Evolutionary conservation across 2,888 invertebrate species (phyloP), one percentile per base, ranked within the genome.

Genomic region (Macrophya alboannulata): DNA sequence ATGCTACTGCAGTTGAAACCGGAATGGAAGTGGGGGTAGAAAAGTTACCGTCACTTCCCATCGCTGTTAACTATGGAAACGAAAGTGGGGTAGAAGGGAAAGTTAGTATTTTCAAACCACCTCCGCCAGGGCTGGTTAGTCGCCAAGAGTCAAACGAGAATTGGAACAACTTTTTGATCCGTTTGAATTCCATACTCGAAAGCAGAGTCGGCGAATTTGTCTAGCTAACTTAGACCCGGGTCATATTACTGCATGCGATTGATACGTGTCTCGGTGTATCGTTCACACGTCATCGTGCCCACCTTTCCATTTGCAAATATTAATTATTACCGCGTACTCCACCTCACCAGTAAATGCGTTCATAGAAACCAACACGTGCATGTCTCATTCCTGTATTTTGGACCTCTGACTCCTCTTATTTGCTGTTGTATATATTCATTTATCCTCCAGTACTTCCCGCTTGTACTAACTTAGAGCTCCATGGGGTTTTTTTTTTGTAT

Each of bases 121-220:
- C 94, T 0, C 93, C 93, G 0, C 92, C 92, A 3, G 92, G 92
- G 15, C 83, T 93, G 31, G 92, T 94, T 31, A 93, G 92, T 86
- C 90, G 94, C 51, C 89, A 92, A 72, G 94, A 94, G 77, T 94
- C 94, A 8, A 94, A 93, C 86, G 94, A 94, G 81, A 94, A 94
- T 87, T 95, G 95, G 95, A 94, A 94, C 87, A 91, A 92, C 72
- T 95, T 95, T 89, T 90, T 95, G 55, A 87, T 92, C 1, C 94
- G 94, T 87, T 90, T 95, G 51, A 94, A 95, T 87, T 93, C 93
- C 37, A 94, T 95, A 86, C 92, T 95, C 83, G 94, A 94, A 87
- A 94, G 91, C 86, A 94, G 94, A 90, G 91, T 90, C 77, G 94
- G 93, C 25, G 94, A 94, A 89, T 94, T 94, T 89, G 94, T 95